These are phyloP conservation scores for Gastrophysa polygoni DNA, from an alignment of 2,888 invertebrate genomes.

Conservation along the genomic window DNA sequence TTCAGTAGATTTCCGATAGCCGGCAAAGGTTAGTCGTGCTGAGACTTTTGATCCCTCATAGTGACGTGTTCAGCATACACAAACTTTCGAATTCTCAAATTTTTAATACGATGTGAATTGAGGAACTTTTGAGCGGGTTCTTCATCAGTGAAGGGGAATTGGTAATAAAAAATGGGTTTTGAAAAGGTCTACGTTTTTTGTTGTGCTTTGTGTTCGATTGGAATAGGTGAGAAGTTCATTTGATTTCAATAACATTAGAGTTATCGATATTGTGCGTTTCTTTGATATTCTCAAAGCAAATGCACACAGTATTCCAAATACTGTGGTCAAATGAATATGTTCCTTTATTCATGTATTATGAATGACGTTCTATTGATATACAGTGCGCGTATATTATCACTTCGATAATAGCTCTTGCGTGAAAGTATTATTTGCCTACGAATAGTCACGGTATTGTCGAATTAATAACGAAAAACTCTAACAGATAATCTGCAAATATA, in stretches of 20 bases:
- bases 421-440: no score
- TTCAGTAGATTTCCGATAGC: constrained; percentile 15
- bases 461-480: no score
- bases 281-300: neutral
- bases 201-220: constrained; percentile 10
- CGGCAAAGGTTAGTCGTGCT: neutral
- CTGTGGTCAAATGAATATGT: no score
- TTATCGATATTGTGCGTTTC: neutral
- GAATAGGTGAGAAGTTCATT: constrained; percentile 14
- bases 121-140: neutral
- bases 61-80: neutral
- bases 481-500: no score
- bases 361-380: no score
- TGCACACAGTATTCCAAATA: no score
- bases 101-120: constrained; percentile 18
- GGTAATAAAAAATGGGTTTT: constrained; percentile 10
- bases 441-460: no score
- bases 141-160: neutral
- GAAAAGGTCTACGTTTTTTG: constrained; percentile 15
- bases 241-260: neutral
- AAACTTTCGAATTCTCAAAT: neutral
- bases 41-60: neutral
- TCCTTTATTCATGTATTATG: no score
- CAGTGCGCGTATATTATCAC: no score
- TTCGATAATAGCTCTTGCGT: no score